phyloP scores from a whole-genome alignment of 2,888 invertebrate genomes.

The Drosophila helvetica region DNA sequence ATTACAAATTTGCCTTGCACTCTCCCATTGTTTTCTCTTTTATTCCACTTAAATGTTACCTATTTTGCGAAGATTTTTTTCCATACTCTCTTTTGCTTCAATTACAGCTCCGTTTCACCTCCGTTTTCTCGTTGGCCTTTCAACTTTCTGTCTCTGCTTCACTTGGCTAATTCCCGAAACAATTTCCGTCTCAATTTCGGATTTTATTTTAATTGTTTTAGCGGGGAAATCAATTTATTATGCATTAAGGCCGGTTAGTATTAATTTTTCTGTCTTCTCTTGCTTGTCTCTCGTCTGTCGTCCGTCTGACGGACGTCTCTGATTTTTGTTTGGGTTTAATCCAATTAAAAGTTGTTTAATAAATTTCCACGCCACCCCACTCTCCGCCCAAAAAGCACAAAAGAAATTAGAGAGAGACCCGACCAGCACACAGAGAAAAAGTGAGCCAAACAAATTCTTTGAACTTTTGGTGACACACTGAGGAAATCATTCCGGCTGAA shows the following conservation, averaged over 20 bases:
- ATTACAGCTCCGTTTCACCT: background rate
- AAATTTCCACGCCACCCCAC: background rate
- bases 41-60: background rate
- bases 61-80: background rate
- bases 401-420: background rate
- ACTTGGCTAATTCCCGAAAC: slow-evolving; percentile 1
- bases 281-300: no score
- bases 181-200: background rate
- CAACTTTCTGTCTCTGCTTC: background rate
- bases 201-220: slow-evolving; percentile 18
- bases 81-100: background rate
- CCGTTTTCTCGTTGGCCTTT: background rate
- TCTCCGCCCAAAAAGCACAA: background rate
- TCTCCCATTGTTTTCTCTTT: background rate
- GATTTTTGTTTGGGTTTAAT: slow-evolving; percentile 10
- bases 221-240: slow-evolving; percentile 24
- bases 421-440: background rate
- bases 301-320: background rate
- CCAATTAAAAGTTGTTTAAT: slow-evolving; percentile 24
- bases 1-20: background rate
- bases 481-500: slow-evolving; percentile 45
- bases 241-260: slow-evolving; percentile 7
- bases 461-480: slow-evolving; percentile 13
- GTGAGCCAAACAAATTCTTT: background rate
- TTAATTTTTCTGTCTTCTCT: slow-evolving; percentile 2